Conservation (phyloP, 2,113 vertebrate genomes). For the Ageneiosus marmoratus region DNA sequence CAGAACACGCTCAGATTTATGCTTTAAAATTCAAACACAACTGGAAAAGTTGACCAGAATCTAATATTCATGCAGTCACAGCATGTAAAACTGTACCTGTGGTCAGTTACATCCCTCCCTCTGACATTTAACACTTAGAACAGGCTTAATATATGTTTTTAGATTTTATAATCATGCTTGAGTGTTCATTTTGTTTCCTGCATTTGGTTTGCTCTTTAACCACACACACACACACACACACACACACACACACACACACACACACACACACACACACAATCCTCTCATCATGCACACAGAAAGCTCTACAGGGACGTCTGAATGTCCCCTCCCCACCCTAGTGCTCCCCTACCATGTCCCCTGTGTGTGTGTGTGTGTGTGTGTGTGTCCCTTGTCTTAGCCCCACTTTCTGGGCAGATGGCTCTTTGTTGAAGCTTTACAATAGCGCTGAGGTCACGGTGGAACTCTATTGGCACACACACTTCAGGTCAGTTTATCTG, state of each 20-base stretch:
- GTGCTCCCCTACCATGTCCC: not conserved
- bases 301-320: constrained; percentile 14
- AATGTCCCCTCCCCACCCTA: constrained; percentile 1
- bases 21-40: constrained; percentile 3
- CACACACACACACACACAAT: not conserved
- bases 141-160: constrained; percentile 63
- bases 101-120: not conserved
- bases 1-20: not conserved
- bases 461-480: constrained; percentile 62
- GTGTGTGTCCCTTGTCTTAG: constrained; percentile 58
- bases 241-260: constrained; percentile 16
- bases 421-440: constrained; percentile 78
- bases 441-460: constrained; percentile 73
- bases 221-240: constrained; percentile 13
- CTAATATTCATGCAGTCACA: constrained; percentile 22
- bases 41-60: not conserved
- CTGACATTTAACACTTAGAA: not conserved
- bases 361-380: no score
- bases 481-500: constrained; percentile 58
- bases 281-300: constrained; percentile 25
- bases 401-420: constrained; percentile 78
- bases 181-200: constrained; percentile 3
- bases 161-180: constrained; percentile 54
- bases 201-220: not conserved
- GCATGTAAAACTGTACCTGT: not conserved